Evolutionary conservation across 2,113 vertebrate genomes (phyloP).

Genomic region (Mustela nigripes): DNA sequence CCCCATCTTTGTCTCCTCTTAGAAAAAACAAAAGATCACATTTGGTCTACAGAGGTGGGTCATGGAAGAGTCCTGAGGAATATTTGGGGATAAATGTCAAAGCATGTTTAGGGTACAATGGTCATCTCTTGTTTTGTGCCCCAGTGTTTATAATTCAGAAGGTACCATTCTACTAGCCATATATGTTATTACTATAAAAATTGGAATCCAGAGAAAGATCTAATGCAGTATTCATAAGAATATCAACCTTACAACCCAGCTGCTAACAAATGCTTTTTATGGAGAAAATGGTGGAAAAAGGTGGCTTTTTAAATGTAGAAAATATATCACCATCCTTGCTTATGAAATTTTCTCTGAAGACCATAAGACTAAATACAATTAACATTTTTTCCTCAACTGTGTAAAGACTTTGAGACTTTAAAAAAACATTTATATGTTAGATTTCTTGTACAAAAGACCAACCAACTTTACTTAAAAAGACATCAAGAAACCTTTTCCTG

Average conservation of each 20-base stretch:
- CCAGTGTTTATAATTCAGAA: not conserved
- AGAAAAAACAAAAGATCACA: not conserved
- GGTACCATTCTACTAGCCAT: not conserved
- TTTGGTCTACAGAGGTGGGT: not conserved
- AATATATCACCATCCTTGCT: conserved; percentile 56
- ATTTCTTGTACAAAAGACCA: conserved; percentile 11
- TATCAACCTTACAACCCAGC: not conserved
- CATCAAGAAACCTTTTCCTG: not conserved
- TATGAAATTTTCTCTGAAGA: conserved; percentile 62
- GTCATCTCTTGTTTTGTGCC: not conserved
- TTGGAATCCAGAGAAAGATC: conserved; percentile 15
- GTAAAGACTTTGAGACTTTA: conserved; percentile 48
- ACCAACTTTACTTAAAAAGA: conserved; percentile 42
- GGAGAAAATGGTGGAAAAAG: conserved; percentile 41
- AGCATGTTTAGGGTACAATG: not conserved
- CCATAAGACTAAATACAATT: conserved; percentile 64
- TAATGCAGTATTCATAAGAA: not conserved
- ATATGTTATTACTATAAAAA: not conserved
- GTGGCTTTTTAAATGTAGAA: not conserved
- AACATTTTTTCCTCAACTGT: not conserved
- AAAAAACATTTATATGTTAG: conserved; percentile 2
- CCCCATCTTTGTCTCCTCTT: not conserved
- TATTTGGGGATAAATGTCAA: not conserved
- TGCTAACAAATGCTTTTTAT: not conserved
- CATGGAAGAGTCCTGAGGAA: not conserved